These are phyloP conservation scores for Lagodon rhomboides DNA, from an alignment of 2,797 vertebrate species.

Conservation along the genomic window DNA sequence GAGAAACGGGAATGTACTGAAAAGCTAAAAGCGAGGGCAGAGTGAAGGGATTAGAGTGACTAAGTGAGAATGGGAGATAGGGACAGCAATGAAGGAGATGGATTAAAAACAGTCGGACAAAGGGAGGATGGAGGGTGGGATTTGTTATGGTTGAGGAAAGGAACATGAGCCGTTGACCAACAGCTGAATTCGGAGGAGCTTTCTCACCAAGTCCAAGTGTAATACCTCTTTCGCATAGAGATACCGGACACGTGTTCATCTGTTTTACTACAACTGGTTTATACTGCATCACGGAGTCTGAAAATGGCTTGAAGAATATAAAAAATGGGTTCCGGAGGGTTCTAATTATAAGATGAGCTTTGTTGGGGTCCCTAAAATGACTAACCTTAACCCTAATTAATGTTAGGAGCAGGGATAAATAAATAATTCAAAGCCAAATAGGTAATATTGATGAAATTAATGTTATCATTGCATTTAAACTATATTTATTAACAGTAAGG, in stretches of 20 bases:
- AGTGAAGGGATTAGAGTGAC: constrained; percentile 55
- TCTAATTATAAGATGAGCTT: too few species aligned
- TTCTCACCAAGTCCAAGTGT: not conserved
- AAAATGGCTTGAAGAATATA: not conserved
- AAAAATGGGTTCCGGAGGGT: not conserved
- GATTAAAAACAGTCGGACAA: constrained; percentile 59
- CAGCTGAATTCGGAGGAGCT: constrained; percentile 11
- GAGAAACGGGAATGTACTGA: constrained; percentile 35
- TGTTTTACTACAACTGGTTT: not conserved
- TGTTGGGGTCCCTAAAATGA: too few species aligned
- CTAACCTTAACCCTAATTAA: too few species aligned
- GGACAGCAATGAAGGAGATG: constrained; percentile 49
- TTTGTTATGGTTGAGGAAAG: constrained; percentile 47
- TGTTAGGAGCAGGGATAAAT: too few species aligned
- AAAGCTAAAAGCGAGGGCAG: constrained; percentile 38
- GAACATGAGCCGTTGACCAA: constrained; percentile 41
- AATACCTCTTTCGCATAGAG: not conserved
- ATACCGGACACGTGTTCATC: not conserved
- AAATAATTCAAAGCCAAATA: too few species aligned
- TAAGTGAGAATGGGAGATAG: constrained; percentile 52
- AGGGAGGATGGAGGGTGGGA: constrained; percentile 43
- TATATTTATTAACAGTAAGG: not conserved
- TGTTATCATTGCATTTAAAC: not conserved
- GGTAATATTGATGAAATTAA: not conserved
- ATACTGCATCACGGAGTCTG: not conserved